Percentiles rank a stretch among this genome's conserved stretches.
Evolutionary conservation across 2,113 vertebrate species (phyloP).

Genomic region (Notarius lentiginosus): DNA sequence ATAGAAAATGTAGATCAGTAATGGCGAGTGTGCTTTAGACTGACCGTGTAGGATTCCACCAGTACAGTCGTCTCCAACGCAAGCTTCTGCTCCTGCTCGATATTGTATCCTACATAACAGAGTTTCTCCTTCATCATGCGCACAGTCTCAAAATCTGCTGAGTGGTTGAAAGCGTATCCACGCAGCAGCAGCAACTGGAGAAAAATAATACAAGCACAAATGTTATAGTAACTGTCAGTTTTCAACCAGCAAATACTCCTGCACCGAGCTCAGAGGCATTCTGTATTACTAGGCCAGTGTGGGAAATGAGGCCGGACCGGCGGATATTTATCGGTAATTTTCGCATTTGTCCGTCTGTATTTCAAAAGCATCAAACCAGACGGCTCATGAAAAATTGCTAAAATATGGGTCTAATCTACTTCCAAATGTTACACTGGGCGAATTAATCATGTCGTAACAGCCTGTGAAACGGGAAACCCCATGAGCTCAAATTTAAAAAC

Average conservation of each 20-base stretch:
- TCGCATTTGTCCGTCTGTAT: too few relatives aligned
- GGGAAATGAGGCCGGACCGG: too few relatives aligned
- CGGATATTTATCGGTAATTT: too few relatives aligned
- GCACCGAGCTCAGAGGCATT: not conserved
- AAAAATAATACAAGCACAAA: not conserved
- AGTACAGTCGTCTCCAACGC: slow-evolving; percentile 96
- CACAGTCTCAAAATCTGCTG: slow-evolving; percentile 97
- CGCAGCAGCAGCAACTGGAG: slow-evolving; percentile 86
- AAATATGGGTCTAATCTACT: too few relatives aligned
- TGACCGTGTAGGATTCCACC: slow-evolving; percentile 96
- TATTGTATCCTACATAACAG: slow-evolving; percentile 98
- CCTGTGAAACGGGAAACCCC: too few relatives aligned
- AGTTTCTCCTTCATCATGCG: slow-evolving; percentile 99
- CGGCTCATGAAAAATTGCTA: too few relatives aligned
- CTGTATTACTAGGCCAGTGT: too few relatives aligned
- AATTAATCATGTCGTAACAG: too few relatives aligned
- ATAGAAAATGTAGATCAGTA: not conserved
- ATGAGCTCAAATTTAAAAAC: too few relatives aligned
- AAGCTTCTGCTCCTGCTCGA: slow-evolving; percentile 98
- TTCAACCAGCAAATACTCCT: not conserved
- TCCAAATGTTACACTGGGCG: too few relatives aligned
- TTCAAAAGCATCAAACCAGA: too few relatives aligned
- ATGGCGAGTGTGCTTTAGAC: not conserved
- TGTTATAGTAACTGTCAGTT: not conserved
- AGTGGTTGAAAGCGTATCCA: slow-evolving; percentile 98